phyloP scores from a whole-genome alignment of 2,113 vertebrate genomes.

The Thomomys bottae region DNA sequence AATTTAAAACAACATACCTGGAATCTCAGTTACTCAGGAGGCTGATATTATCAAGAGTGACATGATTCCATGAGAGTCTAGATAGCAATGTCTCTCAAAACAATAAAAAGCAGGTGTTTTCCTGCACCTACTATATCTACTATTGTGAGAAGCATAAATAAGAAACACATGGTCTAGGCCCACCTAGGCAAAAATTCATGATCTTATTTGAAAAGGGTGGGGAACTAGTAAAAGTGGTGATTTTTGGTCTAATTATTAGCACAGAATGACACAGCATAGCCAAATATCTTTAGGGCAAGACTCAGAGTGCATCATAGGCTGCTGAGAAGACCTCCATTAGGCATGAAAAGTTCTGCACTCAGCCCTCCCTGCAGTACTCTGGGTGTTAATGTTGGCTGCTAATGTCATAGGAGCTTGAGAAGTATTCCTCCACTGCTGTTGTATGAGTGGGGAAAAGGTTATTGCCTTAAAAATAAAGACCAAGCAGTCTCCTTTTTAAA shows the following conservation, averaged over 20 bases:
- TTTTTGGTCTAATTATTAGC: conserved; percentile 5
- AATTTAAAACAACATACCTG: neutral
- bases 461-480: neutral
- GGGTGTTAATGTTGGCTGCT: neutral
- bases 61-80: no score
- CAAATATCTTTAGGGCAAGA: neutral
- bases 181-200: no score
- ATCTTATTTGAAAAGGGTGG: no score
- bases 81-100: no score
- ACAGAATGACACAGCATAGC: neutral
- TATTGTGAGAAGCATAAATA: no score
- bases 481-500: neutral
- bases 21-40: no score
- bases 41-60: no score
- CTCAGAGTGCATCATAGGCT: neutral
- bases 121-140: no score
- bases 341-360: neutral
- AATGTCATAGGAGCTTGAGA: neutral
- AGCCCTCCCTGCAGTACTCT: neutral
- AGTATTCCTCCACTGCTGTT: neutral
- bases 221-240: neutral
- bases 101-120: no score
- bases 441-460: neutral
- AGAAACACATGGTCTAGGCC: no score
- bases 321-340: neutral